Evolutionary conservation across 2,888 invertebrate genomes (phyloP), one percentile per base, ranked within the genome.

Genomic region (Idaea biselata): DNA sequence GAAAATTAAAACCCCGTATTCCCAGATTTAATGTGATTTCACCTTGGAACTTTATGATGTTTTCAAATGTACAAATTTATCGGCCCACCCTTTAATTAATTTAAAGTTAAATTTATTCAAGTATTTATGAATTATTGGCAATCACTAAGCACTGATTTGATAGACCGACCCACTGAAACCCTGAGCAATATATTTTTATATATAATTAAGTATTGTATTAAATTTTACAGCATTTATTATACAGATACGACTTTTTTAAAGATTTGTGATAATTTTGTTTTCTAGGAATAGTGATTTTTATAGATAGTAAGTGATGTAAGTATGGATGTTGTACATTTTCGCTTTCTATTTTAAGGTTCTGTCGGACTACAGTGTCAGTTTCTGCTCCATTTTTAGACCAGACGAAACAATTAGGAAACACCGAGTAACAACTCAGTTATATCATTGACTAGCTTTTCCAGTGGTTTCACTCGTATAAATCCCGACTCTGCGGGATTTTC

Each of bases 111-210:
- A 66, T 61, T 58, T 61, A 58, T 61, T 64, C 68, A 69, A 58
- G 60, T 71, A 71, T 71, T 76, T 72, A 70, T 75, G 74, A 68
- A 73, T 68, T 74, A 77, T 80, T 76, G 76, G 74, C 78, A 79
- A 81, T 75, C 81, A 80, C 81, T 79, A 79, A 71, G 89, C 83
- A 89, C 90, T 89, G 90, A 89, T 88, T 89, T 85, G 80, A 86
- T 86, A 84, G 80, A 89, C 88, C 88, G 86, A 89, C 88, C 88
- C 89, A 88, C 82, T 85, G 89, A 77, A 89, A 91, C 79, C 87
- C 84, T 89, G 89, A 91, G 91, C 90, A 91, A 91, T 91, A 91
- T 91, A 90, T 91, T 91, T 91, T 91, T 89, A 89, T 89, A 90
- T 85, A 86, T 87, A 84, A 88, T 85, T 90, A 89, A 87, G 87